These are phyloP conservation scores for Panulirus ornatus DNA, from an alignment of 1,140 invertebrate genomes.

Conservation along the genomic window DNA sequence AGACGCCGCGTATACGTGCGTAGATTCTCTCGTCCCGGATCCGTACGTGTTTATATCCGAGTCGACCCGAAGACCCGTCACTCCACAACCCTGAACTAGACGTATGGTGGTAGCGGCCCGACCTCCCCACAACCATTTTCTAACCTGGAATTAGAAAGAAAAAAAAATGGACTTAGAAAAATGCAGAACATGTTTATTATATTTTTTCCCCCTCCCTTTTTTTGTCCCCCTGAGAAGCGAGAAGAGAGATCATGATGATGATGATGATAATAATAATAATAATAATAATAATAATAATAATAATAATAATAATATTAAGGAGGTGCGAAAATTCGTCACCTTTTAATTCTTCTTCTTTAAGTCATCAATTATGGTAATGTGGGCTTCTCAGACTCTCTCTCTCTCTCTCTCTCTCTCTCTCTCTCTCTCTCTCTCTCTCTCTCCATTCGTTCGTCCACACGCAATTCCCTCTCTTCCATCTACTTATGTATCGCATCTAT, in stretches of 20 bases:
- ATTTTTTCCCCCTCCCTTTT: neutral
- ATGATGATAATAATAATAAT: neutral
- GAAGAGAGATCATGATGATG: neutral
- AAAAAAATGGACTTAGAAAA: no score
- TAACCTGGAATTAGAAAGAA: no score
- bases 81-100: no score
- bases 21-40: no score
- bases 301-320: neutral
- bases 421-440: neutral
- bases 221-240: neutral
- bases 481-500: no score
- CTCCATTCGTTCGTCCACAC: neutral
- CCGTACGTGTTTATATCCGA: no score
- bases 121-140: no score
- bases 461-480: no score
- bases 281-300: constrained; percentile 4
- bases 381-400: neutral
- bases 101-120: no score
- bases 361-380: constrained; percentile 4
- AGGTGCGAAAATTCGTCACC: neutral
- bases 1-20: no score
- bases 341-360: neutral
- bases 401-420: neutral
- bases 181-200: no score
- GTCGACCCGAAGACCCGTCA: no score